phyloP scores from a whole-genome alignment of 1,140 invertebrate species.

The Euura saliciscinereae region DNA sequence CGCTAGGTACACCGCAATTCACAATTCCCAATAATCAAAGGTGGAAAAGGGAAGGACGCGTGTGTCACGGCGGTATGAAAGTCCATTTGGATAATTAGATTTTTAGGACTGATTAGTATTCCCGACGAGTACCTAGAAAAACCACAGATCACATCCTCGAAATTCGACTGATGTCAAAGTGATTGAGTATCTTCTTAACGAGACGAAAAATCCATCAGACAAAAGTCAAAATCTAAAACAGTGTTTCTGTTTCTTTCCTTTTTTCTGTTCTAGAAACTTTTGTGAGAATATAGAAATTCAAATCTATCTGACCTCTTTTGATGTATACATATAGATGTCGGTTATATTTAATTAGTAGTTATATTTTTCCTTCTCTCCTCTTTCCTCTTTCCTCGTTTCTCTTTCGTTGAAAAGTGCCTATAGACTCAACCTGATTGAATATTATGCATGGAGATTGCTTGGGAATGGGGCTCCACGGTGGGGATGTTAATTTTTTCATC shows the following conservation, averaged over 20 bases:
- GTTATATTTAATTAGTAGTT: background rate
- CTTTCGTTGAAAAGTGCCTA: background rate
- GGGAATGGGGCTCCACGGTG: constrained; percentile 1
- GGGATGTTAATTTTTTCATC: constrained; percentile 10
- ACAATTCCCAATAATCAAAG: background rate
- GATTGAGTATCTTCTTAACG: too few relatives aligned
- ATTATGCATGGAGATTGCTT: constrained; percentile 7
- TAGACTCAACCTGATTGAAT: constrained; percentile 13
- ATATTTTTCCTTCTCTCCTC: background rate
- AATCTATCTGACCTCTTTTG: too few relatives aligned
- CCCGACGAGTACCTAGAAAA: background rate
- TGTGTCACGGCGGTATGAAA: background rate
- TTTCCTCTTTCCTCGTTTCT: too few relatives aligned
- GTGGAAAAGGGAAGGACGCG: background rate
- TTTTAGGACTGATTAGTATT: background rate
- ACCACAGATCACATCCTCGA: too few relatives aligned
- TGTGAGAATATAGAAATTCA: too few relatives aligned
- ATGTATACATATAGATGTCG: background rate
- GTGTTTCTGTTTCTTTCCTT: too few relatives aligned
- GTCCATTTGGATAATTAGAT: constrained; percentile 4
- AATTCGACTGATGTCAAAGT: too few relatives aligned
- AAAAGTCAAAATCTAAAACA: too few relatives aligned
- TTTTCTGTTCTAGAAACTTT: too few relatives aligned
- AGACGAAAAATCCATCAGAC: too few relatives aligned
- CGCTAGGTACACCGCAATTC: too few relatives aligned